phyloP scores from a whole-genome alignment of 2,113 vertebrate species.

The Campylomormyrus tamandua region DNA sequence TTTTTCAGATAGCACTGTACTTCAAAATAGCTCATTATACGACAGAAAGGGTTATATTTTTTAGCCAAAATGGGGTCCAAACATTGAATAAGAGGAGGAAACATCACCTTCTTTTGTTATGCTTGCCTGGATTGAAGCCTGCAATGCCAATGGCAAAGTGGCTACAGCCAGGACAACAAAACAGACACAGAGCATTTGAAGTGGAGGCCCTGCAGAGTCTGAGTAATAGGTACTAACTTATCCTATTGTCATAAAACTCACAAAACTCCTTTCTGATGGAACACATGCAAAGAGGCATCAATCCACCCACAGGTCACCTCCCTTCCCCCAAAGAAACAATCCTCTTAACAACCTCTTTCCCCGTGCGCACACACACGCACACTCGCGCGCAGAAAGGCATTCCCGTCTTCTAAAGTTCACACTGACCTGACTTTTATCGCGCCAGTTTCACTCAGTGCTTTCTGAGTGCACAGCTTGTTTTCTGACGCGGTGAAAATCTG shows the following conservation, averaged over 20 bases:
- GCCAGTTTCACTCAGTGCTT: neutral
- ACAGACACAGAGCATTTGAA: neutral
- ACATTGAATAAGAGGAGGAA: neutral
- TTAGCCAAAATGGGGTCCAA: neutral
- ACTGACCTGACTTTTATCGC: slow-evolving; percentile 11
- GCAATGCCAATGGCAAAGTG: neutral
- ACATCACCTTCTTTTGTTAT: neutral
- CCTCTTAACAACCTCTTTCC: neutral
- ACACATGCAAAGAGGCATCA: neutral
- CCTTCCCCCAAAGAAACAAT: neutral
- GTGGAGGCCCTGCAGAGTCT: neutral
- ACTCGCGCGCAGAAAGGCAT: neutral
- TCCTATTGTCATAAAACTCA: neutral
- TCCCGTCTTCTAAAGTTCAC: slow-evolving; percentile 4
- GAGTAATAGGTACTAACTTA: neutral
- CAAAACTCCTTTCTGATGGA: neutral
- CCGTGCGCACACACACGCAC: neutral
- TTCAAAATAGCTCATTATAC: neutral
- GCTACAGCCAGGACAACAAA: neutral
- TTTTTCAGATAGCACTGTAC: neutral
- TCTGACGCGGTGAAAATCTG: neutral
- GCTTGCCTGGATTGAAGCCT: neutral
- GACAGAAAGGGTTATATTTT: neutral
- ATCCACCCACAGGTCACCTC: neutral
- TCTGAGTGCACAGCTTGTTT: neutral